These are phyloP conservation scores for Phainopepla nitens DNA, from an alignment of 2,113 vertebrate genomes.

Conservation along the genomic window DNA sequence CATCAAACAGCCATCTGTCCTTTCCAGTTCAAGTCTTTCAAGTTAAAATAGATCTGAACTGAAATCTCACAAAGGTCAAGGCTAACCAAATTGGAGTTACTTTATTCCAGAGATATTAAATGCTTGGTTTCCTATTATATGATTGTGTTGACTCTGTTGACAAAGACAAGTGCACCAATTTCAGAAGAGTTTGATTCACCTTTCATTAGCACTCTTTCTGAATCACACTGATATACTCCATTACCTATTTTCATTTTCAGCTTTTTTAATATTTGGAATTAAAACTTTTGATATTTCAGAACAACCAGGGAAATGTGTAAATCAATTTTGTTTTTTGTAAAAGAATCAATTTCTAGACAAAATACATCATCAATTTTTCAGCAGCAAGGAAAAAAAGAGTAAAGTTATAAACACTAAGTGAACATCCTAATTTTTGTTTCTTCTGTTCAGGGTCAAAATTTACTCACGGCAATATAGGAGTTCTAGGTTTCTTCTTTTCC, in stretches of 20 bases:
- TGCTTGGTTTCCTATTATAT: neutral
- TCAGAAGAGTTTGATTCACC: neutral
- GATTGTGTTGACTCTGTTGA: neutral
- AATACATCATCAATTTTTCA: neutral
- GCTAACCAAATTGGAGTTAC: neutral
- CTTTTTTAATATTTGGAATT: neutral
- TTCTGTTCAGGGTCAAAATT: neutral
- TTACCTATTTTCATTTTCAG: neutral
- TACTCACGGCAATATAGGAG: neutral
- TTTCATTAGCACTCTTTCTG: neutral
- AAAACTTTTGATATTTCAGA: neutral
- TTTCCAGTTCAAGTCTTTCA: neutral
- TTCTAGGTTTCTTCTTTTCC: neutral
- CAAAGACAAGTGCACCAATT: neutral
- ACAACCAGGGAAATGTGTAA: neutral
- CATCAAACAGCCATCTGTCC: neutral
- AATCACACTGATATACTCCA: neutral
- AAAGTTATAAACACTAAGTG: neutral
- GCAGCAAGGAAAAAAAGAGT: neutral
- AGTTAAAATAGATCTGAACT: neutral
- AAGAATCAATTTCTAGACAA: neutral
- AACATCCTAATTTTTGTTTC: neutral
- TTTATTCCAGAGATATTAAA: neutral
- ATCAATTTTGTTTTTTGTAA: neutral
- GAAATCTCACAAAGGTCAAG: slow-evolving; percentile 26